Evolutionary conservation across 2,797 vertebrate species (phyloP).

Genomic region (Tarsius wallacei): DNA sequence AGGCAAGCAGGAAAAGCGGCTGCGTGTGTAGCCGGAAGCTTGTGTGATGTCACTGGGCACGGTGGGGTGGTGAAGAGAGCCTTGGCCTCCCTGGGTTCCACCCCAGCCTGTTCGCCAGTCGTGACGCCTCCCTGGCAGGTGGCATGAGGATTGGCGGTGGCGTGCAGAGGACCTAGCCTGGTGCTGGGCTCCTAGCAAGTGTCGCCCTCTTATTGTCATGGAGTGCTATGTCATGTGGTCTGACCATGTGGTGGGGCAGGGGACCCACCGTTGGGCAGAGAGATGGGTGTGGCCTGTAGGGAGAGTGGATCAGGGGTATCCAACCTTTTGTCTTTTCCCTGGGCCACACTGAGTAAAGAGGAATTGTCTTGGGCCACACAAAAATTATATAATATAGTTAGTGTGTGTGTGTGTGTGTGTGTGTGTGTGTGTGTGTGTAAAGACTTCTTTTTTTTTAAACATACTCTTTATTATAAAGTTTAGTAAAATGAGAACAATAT

Average conservation of each 20-base stretch:
- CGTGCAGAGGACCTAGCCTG: accelerated
- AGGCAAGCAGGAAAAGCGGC: not conserved
- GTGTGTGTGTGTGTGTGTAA: no score
- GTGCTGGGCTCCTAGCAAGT: accelerated
- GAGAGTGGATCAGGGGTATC: no score
- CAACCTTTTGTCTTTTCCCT: no score
- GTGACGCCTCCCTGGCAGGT: not conserved
- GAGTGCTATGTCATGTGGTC: accelerated
- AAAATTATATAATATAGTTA: no score
- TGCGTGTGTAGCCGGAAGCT: accelerated
- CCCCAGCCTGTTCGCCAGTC: not conserved
- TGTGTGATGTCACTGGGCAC: accelerated
- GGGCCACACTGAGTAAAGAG: no score
- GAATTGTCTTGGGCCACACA: no score
- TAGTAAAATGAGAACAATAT: no score
- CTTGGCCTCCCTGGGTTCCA: no score
- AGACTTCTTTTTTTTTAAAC: no score
- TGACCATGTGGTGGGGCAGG: not conserved
- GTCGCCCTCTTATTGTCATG: accelerated
- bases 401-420: no score
- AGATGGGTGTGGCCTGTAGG: accelerated
- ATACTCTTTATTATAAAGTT: no score
- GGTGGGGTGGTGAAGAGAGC: not conserved
- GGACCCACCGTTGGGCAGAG: not conserved
- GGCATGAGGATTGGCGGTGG: accelerated